Evolutionary conservation across 1,140 invertebrate species (phyloP).

Genomic region (Drosophila funebris): DNA sequence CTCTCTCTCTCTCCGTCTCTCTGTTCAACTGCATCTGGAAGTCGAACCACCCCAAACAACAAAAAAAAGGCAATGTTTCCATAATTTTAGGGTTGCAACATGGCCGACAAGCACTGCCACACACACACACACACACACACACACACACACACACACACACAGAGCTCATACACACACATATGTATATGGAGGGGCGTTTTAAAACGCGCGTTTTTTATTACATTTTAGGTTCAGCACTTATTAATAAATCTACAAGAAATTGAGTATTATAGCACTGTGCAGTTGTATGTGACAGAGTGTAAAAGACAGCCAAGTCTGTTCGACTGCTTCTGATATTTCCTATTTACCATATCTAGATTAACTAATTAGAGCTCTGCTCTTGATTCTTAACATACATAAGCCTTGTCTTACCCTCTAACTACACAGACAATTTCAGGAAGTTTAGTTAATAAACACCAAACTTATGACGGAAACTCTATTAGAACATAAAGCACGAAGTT

Average conservation of each 20-base stretch:
- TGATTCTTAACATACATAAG: no score
- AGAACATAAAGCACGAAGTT: no score
- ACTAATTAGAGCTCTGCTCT: no score
- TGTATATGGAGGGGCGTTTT: conserved; percentile 49
- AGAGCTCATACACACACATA: not conserved
- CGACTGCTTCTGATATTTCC: no score
- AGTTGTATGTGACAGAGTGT: no score
- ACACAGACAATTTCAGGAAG: no score
- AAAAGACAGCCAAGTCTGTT: no score
- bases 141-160: not conserved
- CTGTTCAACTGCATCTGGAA: no score
- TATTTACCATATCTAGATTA: no score
- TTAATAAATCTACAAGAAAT: not conserved
- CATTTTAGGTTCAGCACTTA: not conserved
- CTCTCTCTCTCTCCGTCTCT: not conserved
- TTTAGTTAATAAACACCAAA: no score
- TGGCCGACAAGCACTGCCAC: conserved; percentile 44
- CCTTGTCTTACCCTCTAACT: no score
- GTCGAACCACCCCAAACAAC: conserved; percentile 2
- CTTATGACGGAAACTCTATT: no score
- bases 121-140: conserved; percentile 15
- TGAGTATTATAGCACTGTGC: not conserved
- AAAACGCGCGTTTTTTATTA: conserved; percentile 71
- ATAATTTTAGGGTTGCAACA: conserved; percentile 44
- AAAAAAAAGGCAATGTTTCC: not conserved